Evolutionary conservation across 1,140 invertebrate species (phyloP).

Genomic region (Nixonia krombeini): DNA sequence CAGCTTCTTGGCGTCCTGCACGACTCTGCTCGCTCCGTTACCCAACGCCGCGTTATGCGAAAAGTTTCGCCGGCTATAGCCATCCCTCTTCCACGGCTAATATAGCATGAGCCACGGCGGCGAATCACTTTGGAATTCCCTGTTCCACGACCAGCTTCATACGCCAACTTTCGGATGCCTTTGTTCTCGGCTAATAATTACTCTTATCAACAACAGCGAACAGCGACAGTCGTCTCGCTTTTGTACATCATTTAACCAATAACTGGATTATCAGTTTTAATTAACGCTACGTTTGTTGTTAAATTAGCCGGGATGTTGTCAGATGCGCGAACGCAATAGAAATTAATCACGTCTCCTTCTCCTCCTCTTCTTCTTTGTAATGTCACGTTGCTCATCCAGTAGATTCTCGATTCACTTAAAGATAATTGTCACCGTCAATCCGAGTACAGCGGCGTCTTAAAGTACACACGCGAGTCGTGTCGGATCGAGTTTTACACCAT

Average conservation of each 20-base stretch:
- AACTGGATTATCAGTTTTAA: no score
- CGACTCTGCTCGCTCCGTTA: conserved; percentile 35
- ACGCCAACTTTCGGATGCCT: conserved; percentile 20
- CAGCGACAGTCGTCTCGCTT: no score
- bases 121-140: conserved; percentile 18
- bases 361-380: no score
- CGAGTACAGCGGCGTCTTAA: background rate
- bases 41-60: conserved; percentile 32
- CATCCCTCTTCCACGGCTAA: conserved; percentile 32
- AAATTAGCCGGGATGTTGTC: no score
- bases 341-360: no score
- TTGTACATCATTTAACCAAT: no score
- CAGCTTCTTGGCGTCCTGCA: conserved; percentile 3
- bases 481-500: conserved; percentile 40
- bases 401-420: background rate
- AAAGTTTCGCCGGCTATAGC: conserved; percentile 44
- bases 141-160: conserved; percentile 6
- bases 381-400: no score
- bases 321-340: no score
- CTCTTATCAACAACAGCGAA: conserved; percentile 20
- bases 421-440: conserved; percentile 17
- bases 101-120: conserved; percentile 31
- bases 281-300: no score
- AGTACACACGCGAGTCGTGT: no score
- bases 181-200: conserved; percentile 41